These are phyloP conservation scores for Rhineura floridana DNA, from an alignment of 2,113 vertebrate species.

Conservation along the genomic window DNA sequence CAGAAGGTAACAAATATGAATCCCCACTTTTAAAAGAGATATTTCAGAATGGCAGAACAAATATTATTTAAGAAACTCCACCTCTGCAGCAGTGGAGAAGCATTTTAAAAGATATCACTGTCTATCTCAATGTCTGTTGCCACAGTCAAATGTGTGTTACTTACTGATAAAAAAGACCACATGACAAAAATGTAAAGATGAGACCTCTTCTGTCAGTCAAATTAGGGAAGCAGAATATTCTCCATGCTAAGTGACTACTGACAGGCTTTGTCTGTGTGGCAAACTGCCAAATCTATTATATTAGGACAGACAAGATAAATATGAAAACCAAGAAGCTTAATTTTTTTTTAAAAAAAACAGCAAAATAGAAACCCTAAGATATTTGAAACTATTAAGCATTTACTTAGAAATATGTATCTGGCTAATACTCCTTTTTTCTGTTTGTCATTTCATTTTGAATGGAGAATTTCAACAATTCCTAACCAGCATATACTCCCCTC, in stretches of 20 bases:
- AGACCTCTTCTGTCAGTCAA: constrained; percentile 75
- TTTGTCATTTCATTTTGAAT: constrained; percentile 29
- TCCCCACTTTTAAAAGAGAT: neutral
- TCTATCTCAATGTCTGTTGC: constrained; percentile 61
- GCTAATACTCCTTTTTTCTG: constrained; percentile 44
- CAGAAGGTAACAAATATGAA: constrained; percentile 30
- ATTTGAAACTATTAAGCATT: constrained; percentile 72
- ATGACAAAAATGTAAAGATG: constrained; percentile 66
- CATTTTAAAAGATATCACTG: constrained; percentile 63
- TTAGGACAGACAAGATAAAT: constrained; percentile 67
- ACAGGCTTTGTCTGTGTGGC: constrained; percentile 58
- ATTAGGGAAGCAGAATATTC: constrained; percentile 68
- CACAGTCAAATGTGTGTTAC: constrained; percentile 72
- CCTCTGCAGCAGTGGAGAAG: constrained; percentile 30
- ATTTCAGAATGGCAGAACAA: constrained; percentile 16
- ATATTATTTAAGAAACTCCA: constrained; percentile 45
- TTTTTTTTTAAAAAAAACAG: constrained; percentile 47
- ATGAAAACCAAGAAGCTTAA: constrained; percentile 66
- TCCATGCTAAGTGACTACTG: constrained; percentile 67
- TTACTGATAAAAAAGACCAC: constrained; percentile 75
- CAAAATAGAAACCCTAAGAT: constrained; percentile 72
- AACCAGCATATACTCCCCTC: neutral
- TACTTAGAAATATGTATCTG: constrained; percentile 61
- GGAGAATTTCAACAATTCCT: constrained; percentile 19
- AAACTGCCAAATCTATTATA: constrained; percentile 77